These are phyloP conservation scores for Campoletis sonorensis DNA, from an alignment of 1,140 invertebrate species.

Conservation along the genomic window DNA sequence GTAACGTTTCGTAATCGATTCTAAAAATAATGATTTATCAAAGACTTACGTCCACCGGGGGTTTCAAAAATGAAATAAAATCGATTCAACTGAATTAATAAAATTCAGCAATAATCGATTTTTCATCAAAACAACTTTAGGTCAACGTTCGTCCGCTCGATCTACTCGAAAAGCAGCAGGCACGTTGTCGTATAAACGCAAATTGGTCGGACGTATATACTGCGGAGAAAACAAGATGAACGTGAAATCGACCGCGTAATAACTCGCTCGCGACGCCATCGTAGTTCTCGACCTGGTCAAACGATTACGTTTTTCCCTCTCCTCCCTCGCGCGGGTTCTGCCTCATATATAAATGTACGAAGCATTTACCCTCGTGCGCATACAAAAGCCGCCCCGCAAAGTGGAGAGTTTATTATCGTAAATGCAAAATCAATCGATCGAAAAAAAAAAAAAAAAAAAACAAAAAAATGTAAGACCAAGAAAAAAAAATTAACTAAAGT, in stretches of 20 bases:
- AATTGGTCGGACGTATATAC: not conserved
- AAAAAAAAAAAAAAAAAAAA: slow-evolving; percentile 1
- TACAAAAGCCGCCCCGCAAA: not conserved
- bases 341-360: not conserved
- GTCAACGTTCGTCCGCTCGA: not conserved
- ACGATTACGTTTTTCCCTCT: slow-evolving; percentile 6
- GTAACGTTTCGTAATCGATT: no score
- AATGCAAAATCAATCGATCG: slow-evolving; percentile 29
- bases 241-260: slow-evolving; percentile 34
- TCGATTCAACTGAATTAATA: no score
- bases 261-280: slow-evolving; percentile 31
- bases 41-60: no score
- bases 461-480: not conserved
- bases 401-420: slow-evolving; percentile 22
- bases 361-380: not conserved
- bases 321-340: not conserved
- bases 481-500: not conserved
- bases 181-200: not conserved
- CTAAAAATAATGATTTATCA: no score
- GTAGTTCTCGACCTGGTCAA: slow-evolving; percentile 25
- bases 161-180: not conserved
- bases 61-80: no score
- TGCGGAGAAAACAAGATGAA: slow-evolving; percentile 12
- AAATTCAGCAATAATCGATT: not conserved
- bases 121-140: not conserved